phyloP scores from a whole-genome alignment of 2,113 vertebrate genomes.

The Lepus americanus region DNA sequence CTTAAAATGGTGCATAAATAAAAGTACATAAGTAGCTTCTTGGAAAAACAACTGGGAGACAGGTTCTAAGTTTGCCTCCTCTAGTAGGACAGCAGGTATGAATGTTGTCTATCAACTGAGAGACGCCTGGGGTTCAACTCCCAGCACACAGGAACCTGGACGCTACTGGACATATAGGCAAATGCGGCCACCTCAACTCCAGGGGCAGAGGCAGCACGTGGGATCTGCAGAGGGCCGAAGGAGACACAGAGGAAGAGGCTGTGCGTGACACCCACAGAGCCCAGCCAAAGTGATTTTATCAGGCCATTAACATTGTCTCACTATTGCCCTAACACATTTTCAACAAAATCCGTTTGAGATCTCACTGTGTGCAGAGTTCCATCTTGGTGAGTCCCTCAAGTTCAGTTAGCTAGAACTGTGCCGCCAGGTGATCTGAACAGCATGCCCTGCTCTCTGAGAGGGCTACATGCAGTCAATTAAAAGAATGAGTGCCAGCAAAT shows the following conservation, averaged over 20 bases:
- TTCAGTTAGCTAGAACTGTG: conserved; percentile 42
- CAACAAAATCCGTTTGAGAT: background rate
- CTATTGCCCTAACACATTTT: background rate
- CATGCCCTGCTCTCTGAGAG: background rate
- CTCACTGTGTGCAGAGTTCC: conserved; percentile 38
- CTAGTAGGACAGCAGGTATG: background rate
- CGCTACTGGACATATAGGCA: background rate
- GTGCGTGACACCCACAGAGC: background rate
- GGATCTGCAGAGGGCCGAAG: background rate
- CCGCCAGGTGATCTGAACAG: conserved; percentile 14
- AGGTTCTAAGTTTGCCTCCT: background rate
- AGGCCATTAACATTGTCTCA: background rate
- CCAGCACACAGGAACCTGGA: background rate
- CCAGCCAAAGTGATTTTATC: background rate
- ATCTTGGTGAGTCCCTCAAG: conserved; percentile 53
- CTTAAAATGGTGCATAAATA: background rate
- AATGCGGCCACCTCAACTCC: background rate
- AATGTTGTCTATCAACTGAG: background rate
- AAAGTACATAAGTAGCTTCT: background rate
- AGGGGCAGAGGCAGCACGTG: background rate
- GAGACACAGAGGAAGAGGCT: background rate
- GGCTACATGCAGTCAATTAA: conserved; percentile 12
- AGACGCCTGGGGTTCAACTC: background rate
- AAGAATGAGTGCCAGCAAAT: conserved; percentile 26
- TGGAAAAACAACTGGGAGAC: background rate